Evolutionary conservation across 2,113 vertebrate genomes (phyloP).

Genomic region (Centropus unirufus): DNA sequence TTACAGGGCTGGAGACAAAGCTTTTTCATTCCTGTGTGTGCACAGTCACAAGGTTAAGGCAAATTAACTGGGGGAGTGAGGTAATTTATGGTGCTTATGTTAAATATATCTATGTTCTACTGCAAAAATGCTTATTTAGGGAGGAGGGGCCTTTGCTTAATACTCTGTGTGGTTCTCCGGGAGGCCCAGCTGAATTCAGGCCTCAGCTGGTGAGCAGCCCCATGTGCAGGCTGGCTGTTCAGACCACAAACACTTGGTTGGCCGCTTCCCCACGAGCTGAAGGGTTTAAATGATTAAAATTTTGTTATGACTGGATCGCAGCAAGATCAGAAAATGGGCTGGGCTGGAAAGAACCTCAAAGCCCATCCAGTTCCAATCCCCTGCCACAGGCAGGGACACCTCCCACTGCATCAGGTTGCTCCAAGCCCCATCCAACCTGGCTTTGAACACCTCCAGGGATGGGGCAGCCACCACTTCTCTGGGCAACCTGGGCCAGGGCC

Average conservation of each 20-base stretch:
- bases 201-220: background rate
- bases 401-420: no score
- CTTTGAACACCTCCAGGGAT: no score
- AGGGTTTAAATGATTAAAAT: background rate
- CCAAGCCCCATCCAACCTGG: no score
- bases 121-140: background rate
- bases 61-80: background rate
- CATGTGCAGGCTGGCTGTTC: background rate
- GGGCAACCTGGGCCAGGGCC: no score
- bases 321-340: background rate
- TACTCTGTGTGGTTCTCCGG: background rate
- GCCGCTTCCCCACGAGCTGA: background rate
- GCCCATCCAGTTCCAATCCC: no score
- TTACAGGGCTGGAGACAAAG: background rate
- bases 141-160: background rate
- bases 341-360: no score
- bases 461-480: no score
- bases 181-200: background rate
- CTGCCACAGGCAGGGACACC: no score
- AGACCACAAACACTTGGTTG: background rate
- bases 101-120: background rate
- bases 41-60: background rate
- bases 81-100: background rate
- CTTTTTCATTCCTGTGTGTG: accelerated
- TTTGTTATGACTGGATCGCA: background rate